Conservation (phyloP, 2,888 invertebrate species). For the Aelia acuminata region DNA sequence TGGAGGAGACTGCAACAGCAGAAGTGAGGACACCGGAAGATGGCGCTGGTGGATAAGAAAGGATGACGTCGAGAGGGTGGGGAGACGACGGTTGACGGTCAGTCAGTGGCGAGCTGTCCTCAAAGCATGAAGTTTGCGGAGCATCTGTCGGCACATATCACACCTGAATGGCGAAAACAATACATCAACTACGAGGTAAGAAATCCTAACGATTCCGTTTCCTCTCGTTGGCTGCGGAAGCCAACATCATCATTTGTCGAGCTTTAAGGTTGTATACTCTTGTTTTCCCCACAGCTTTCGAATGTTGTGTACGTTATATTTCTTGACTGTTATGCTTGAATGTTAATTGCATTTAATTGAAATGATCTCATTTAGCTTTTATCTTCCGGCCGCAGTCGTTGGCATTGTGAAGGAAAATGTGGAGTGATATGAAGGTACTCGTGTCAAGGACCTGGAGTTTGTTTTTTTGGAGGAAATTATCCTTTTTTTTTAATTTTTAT, state of each 20-base stretch:
- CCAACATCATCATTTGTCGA: too few species aligned
- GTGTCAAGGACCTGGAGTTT: background rate
- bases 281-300: background rate
- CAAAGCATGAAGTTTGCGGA: slow-evolving; percentile 88
- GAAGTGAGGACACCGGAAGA: background rate
- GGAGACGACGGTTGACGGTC: slow-evolving; percentile 22
- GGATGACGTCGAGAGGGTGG: slow-evolving; percentile 18
- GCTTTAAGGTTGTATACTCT: background rate
- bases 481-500: background rate
- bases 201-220: background rate
- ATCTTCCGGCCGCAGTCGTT: background rate
- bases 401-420: background rate
- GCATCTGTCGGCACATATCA: slow-evolving; percentile 88
- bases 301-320: background rate
- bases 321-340: background rate
- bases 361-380: background rate
- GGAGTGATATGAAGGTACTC: background rate
- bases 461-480: background rate
- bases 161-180: slow-evolving; percentile 94
- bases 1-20: background rate
- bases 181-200: slow-evolving; percentile 81
- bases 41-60: slow-evolving; percentile 2
- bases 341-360: slow-evolving; percentile 22
- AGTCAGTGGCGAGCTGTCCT: slow-evolving; percentile 49
- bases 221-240: background rate